phyloP scores from a whole-genome alignment of 2,797 vertebrate genomes.

The Cyclura pinguis region DNA sequence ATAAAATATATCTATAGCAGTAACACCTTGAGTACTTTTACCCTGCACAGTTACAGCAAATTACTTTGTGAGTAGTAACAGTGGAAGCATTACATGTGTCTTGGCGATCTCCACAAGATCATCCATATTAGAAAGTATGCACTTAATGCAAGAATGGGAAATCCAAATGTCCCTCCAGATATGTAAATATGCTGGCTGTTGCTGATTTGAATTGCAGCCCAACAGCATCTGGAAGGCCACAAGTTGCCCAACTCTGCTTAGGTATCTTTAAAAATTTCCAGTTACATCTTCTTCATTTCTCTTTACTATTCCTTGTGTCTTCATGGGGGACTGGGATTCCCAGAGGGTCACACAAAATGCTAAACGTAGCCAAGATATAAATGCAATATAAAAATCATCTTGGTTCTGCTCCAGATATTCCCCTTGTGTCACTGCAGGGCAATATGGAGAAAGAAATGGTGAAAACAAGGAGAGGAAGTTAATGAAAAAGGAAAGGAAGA shows the following conservation, averaged over 20 bases:
- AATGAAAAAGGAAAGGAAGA: not conserved
- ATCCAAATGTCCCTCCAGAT: no score
- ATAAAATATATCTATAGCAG: not conserved
- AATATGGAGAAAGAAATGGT: not conserved
- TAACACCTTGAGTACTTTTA: not conserved
- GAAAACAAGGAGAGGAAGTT: accelerated
- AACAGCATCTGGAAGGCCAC: no score
- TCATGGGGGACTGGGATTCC: not conserved
- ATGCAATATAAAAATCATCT: not conserved
- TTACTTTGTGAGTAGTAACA: conserved; percentile 9
- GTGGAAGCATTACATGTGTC: not conserved
- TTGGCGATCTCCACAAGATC: not conserved
- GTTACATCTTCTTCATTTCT: not conserved
- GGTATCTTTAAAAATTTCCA: not conserved
- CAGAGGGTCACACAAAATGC: not conserved
- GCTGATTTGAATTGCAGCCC: no score
- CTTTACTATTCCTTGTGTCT: not conserved
- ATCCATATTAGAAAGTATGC: not conserved
- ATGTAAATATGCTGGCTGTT: no score
- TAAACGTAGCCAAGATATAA: not conserved
- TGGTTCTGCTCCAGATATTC: accelerated
- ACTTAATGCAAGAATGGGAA: no score
- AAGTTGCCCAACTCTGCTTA: not conserved
- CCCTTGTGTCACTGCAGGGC: not conserved
- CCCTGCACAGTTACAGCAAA: not conserved